Evolutionary conservation across 1,140 invertebrate species (phyloP).

Genomic region (Drosophila teissieri): DNA sequence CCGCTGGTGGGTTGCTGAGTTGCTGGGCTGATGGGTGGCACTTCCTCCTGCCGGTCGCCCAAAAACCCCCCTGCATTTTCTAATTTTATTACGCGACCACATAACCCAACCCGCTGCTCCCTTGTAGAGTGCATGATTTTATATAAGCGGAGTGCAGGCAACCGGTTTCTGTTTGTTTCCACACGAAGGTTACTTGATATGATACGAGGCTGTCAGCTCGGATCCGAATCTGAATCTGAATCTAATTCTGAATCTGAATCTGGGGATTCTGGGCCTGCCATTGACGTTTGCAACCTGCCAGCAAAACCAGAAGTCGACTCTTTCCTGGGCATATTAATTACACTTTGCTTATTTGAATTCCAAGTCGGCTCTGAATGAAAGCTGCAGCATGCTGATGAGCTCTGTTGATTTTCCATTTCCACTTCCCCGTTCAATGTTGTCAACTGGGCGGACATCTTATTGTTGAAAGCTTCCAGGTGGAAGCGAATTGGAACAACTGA

Average conservation of each 20-base stretch:
- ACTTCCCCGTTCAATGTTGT: constrained; percentile 2
- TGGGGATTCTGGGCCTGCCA: constrained; percentile 38
- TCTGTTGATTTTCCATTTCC: constrained; percentile 15
- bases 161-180: constrained; percentile 65
- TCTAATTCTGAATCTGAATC: not conserved
- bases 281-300: constrained; percentile 44
- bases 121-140: constrained; percentile 17
- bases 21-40: constrained; percentile 10
- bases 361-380: constrained; percentile 34
- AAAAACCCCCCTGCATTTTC: constrained; percentile 42
- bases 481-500: not conserved
- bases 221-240: constrained; percentile 18
- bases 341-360: constrained; percentile 24
- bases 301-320: constrained; percentile 30
- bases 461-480: constrained; percentile 10
- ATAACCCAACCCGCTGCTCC: constrained; percentile 47
- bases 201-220: constrained; percentile 48
- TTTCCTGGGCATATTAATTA: constrained; percentile 46
- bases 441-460: not conserved
- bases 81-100: constrained; percentile 63
- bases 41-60: constrained; percentile 16
- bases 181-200: constrained; percentile 79
- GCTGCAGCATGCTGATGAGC: constrained; percentile 25
- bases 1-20: constrained; percentile 27
- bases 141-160: constrained; percentile 51